These are phyloP conservation scores for Meloidogyne exigua DNA, from an alignment of 1,140 invertebrate species.

Conservation along the genomic window DNA sequence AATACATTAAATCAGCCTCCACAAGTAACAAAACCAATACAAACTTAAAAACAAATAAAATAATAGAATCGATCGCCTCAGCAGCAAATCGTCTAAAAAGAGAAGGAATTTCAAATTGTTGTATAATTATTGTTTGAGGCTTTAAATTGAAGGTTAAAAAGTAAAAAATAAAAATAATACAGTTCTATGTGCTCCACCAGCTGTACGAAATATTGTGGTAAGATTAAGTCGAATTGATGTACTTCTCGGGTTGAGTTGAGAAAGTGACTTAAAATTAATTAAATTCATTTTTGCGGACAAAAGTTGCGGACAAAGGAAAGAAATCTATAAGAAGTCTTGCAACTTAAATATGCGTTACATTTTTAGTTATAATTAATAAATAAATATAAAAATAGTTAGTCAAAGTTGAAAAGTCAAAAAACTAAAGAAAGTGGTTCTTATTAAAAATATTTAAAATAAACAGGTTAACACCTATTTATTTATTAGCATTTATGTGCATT, in stretches of 20 bases:
- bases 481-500: too few species aligned
- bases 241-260: conserved; percentile 16
- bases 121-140: conserved; percentile 40
- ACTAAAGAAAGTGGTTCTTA: too few species aligned
- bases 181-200: background rate
- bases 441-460: too few species aligned
- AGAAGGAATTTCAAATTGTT: conserved; percentile 42
- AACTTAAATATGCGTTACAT: too few species aligned
- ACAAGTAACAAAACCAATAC: conserved; percentile 44
- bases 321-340: too few species aligned
- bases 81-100: conserved; percentile 42
- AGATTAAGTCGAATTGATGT: conserved; percentile 30
- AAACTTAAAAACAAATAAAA: conserved; percentile 49
- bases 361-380: too few species aligned
- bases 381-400: too few species aligned
- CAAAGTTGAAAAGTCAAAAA: too few species aligned
- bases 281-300: too few species aligned
- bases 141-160: background rate
- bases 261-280: background rate
- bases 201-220: conserved; percentile 26
- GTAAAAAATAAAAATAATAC: background rate
- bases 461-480: too few species aligned
- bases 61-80: conserved; percentile 43
- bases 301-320: too few species aligned
- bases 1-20: conserved; percentile 48